phyloP scores from a whole-genome alignment of 2,888 invertebrate species.

The Agriotes lineatus region DNA sequence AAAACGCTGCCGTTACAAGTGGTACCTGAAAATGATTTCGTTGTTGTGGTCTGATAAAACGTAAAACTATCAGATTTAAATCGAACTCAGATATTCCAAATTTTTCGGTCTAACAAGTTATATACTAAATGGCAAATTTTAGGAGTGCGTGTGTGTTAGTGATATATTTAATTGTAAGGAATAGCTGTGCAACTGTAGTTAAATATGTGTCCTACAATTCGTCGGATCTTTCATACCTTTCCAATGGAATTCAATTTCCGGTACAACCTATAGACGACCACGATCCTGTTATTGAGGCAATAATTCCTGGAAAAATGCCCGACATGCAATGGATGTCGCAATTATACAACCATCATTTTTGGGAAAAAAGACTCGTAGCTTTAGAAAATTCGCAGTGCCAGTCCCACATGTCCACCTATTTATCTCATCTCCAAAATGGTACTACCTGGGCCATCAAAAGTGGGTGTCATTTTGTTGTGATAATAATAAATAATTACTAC shows the following conservation, averaged over 20 bases:
- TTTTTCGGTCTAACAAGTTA: not conserved
- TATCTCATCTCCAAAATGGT: constrained; percentile 72
- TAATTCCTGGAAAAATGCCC: constrained; percentile 55
- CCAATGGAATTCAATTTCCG: constrained; percentile 64
- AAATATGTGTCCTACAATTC: constrained; percentile 60
- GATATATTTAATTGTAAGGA: constrained; percentile 41
- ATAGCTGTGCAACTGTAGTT: constrained; percentile 48
- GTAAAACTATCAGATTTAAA: constrained; percentile 27
- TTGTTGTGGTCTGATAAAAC: constrained; percentile 37
- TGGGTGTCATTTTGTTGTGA: constrained; percentile 74
- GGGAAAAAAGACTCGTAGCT: constrained; percentile 61
- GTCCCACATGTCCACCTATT: constrained; percentile 70
- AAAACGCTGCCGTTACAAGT: not conserved
- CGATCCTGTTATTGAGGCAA: constrained; percentile 50
- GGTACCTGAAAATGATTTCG: constrained; percentile 27
- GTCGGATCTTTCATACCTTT: constrained; percentile 63
- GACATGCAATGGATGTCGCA: constrained; percentile 76
- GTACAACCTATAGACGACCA: constrained; percentile 52
- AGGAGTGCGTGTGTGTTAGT: constrained; percentile 42
- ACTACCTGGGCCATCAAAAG: constrained; percentile 84
- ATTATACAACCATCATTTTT: constrained; percentile 75
- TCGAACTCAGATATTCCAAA: too few species aligned
- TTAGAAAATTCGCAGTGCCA: constrained; percentile 64
- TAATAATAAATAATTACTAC: too few species aligned
- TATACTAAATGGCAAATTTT: constrained; percentile 37